These are phyloP conservation scores for Standfussiana lucernea DNA, from an alignment of 2,888 invertebrate genomes.

Conservation along the genomic window DNA sequence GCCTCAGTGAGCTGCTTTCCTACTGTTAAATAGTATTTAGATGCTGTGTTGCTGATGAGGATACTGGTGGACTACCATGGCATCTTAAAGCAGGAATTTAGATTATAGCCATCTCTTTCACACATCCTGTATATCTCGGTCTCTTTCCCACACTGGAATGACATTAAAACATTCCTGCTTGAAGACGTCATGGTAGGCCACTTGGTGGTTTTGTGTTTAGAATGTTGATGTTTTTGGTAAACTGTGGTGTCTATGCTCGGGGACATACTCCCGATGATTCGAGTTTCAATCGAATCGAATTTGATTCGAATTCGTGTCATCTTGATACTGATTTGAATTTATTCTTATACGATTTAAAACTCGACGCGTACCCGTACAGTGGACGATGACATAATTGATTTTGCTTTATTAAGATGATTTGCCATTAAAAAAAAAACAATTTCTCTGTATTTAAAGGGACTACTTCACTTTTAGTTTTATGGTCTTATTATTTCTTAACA, in stretches of 20 bases:
- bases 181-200: too few species aligned
- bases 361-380: neutral
- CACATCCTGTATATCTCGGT: too few species aligned
- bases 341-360: neutral
- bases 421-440: neutral
- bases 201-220: neutral
- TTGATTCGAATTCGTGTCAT: neutral
- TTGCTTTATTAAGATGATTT: neutral
- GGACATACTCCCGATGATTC: neutral
- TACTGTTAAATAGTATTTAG: conserved; percentile 70
- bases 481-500: conserved; percentile 4
- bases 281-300: neutral
- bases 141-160: too few species aligned
- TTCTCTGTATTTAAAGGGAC: neutral
- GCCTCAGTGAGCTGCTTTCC: conserved; percentile 73
- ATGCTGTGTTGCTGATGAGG: conserved; percentile 23
- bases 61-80: too few species aligned
- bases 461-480: neutral
- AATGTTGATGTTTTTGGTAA: neutral
- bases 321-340: neutral
- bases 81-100: too few species aligned
- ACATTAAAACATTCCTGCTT: too few species aligned
- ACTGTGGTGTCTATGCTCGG: neutral
- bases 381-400: too few species aligned
- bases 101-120: too few species aligned